phyloP scores from a whole-genome alignment of 2,888 invertebrate species.

The Brassicogethes aeneus region DNA sequence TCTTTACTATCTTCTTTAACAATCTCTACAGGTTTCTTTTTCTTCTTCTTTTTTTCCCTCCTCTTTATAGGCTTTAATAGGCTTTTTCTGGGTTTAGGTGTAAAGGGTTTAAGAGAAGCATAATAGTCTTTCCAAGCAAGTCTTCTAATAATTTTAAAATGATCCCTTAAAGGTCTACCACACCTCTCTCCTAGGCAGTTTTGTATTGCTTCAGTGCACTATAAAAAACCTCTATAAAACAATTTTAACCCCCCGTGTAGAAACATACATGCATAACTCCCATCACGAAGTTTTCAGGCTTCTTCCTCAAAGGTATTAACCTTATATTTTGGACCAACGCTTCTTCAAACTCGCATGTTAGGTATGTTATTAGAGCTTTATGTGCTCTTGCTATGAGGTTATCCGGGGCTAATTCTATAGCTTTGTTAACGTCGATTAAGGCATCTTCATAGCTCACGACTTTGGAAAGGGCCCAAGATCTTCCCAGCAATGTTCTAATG shows the following conservation, averaged over 20 bases:
- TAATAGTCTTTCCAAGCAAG: slow-evolving; percentile 35
- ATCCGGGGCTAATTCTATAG: slow-evolving; percentile 32
- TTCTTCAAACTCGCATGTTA: slow-evolving; percentile 37
- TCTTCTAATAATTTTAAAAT: slow-evolving; percentile 36
- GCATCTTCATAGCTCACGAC: slow-evolving; percentile 47
- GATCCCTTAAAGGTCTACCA: slow-evolving; percentile 36
- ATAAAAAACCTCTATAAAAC: too few relatives aligned
- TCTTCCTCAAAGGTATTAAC: slow-evolving; percentile 28
- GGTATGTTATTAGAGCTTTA: slow-evolving; percentile 33
- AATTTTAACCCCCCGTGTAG: too few relatives aligned
- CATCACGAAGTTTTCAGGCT: slow-evolving; percentile 37
- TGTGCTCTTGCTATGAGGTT: slow-evolving; percentile 31
- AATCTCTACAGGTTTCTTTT: too few relatives aligned
- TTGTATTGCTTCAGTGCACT: slow-evolving; percentile 38
- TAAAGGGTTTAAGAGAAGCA: slow-evolving; percentile 28
- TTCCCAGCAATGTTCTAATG: slow-evolving; percentile 45
- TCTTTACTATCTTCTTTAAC: too few relatives aligned
- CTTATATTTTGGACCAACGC: slow-evolving; percentile 32
- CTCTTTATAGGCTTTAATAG: not conserved
- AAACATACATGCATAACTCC: slow-evolving; percentile 1
- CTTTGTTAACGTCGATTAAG: slow-evolving; percentile 44
- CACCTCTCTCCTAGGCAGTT: slow-evolving; percentile 36
- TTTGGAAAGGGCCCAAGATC: slow-evolving; percentile 47
- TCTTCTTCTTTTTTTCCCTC: not conserved
- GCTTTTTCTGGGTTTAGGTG: not conserved